Evolutionary conservation across 2,888 invertebrate genomes (phyloP).

Genomic region (Cheiracanthium punctorium): DNA sequence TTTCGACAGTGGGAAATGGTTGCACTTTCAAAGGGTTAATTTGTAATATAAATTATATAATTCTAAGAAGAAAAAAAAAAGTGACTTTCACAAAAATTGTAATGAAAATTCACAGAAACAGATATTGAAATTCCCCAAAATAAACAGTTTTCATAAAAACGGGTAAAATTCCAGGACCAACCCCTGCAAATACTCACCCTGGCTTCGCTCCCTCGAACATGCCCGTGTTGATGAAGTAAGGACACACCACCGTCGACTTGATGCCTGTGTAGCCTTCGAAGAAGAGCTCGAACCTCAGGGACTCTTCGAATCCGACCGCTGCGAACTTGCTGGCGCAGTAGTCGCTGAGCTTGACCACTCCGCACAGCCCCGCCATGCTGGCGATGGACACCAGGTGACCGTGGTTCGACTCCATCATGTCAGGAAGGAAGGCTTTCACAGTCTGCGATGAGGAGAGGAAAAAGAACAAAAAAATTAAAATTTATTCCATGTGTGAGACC

Average conservation of each 20-base stretch:
- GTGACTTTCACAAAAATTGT: too few species aligned
- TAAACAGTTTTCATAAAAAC: too few species aligned
- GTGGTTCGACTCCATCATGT: constrained; percentile 89
- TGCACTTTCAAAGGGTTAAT: too few species aligned
- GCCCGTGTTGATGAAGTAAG: constrained; percentile 96
- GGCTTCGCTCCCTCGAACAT: constrained; percentile 95
- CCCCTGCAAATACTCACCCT: constrained; percentile 78
- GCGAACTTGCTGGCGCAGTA: constrained; percentile 97
- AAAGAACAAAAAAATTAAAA: too few species aligned
- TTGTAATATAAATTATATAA: too few species aligned
- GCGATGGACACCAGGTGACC: constrained; percentile 97
- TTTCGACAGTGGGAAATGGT: too few species aligned
- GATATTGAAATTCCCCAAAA: too few species aligned
- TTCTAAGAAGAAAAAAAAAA: too few species aligned
- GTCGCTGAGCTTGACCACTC: constrained; percentile 88
- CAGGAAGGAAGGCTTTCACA: constrained; percentile 92
- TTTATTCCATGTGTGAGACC: too few species aligned
- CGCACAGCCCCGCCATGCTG: constrained; percentile 90
- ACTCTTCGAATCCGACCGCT: constrained; percentile 94
- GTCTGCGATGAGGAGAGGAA: constrained; percentile 84
- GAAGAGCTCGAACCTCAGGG: constrained; percentile 85
- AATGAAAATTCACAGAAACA: too few species aligned
- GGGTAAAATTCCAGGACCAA: too few species aligned
- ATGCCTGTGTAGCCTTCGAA: constrained; percentile 80
- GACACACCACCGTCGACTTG: constrained; percentile 92